Percentiles rank a stretch among this genome's conserved stretches.
These are phyloP conservation scores for Sisor rabdophorus DNA, from an alignment of 2,113 vertebrate genomes.

Conservation along the genomic window DNA sequence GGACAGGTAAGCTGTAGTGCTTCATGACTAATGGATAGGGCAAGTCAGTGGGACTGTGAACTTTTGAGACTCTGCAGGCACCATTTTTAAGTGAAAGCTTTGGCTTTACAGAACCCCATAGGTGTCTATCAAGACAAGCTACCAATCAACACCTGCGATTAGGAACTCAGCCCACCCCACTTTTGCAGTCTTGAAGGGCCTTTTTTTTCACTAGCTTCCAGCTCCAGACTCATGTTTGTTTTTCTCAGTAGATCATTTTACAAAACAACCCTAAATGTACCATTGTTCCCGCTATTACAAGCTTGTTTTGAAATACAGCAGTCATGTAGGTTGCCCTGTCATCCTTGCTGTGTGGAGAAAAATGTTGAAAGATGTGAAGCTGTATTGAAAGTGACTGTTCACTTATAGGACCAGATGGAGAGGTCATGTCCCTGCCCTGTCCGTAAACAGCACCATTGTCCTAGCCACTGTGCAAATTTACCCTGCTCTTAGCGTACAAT, in stretches of 20 bases:
- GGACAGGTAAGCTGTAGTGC: constrained; percentile 70
- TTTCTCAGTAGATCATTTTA: constrained; percentile 62
- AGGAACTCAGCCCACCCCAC: constrained; percentile 43
- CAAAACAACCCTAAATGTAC: constrained; percentile 50
- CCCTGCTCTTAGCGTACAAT: constrained; percentile 63
- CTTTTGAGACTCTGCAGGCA: constrained; percentile 76
- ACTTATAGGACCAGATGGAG: constrained; percentile 55
- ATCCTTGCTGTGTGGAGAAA: constrained; percentile 8
- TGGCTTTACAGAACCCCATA: constrained; percentile 63
- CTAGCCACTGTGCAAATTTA: constrained; percentile 68
- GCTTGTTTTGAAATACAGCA: constrained; percentile 48
- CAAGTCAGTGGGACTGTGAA: constrained; percentile 65
- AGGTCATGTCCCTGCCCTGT: constrained; percentile 69
- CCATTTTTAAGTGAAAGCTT: constrained; percentile 76
- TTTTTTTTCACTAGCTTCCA: constrained; percentile 56
- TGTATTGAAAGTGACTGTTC: constrained; percentile 34
- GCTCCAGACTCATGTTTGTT: constrained; percentile 65
- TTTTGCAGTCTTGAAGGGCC: constrained; percentile 32
- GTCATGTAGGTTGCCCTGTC: constrained; percentile 16
- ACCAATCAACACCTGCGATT: constrained; percentile 40
- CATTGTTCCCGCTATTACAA: constrained; percentile 39
- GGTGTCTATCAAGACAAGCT: constrained; percentile 70
- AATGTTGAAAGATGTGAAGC: constrained; percentile 10
- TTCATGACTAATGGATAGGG: constrained; percentile 75
- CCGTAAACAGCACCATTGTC: constrained; percentile 71